These are phyloP conservation scores for Brachystomella parvula DNA, from an alignment of 1,140 invertebrate genomes.

Conservation along the genomic window DNA sequence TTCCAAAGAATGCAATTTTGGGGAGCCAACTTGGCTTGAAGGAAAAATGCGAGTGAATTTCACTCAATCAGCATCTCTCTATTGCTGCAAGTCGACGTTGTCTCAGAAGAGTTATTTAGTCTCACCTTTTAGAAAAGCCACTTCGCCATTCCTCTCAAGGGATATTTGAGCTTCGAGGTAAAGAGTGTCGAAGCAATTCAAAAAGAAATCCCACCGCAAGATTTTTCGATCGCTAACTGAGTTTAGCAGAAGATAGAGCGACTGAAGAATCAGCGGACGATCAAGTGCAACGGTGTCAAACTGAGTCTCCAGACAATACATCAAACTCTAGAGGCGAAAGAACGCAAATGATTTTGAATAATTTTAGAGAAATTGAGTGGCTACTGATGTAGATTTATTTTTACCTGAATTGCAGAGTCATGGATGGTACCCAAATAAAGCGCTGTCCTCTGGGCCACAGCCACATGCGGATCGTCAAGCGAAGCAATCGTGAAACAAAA, in stretches of 20 bases:
- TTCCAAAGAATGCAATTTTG: neutral
- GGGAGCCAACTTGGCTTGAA: too few relatives aligned
- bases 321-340: slow-evolving; percentile 56
- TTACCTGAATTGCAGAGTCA: slow-evolving; percentile 66
- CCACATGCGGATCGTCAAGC: slow-evolving; percentile 89
- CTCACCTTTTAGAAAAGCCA: slow-evolving; percentile 70
- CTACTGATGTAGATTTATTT: neutral
- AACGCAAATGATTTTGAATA: neutral
- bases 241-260: slow-evolving; percentile 88
- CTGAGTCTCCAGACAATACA: slow-evolving; percentile 81
- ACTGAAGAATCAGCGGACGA: slow-evolving; percentile 92
- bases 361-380: neutral
- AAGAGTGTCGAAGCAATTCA: slow-evolving; percentile 91
- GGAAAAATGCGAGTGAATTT: too few relatives aligned
- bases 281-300: slow-evolving; percentile 93
- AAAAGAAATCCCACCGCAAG: slow-evolving; percentile 95
- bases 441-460: slow-evolving; percentile 86
- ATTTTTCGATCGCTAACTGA: slow-evolving; percentile 82
- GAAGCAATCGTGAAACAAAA: slow-evolving; percentile 94
- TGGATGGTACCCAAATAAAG: slow-evolving; percentile 90
- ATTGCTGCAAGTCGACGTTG: neutral
- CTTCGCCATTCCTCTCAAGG: slow-evolving; percentile 69
- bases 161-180: slow-evolving; percentile 91
- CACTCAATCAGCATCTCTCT: neutral
- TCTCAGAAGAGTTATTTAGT: slow-evolving; percentile 1